phyloP scores from a whole-genome alignment of 2,797 vertebrate species.

The Passerculus sandwichensis region DNA sequence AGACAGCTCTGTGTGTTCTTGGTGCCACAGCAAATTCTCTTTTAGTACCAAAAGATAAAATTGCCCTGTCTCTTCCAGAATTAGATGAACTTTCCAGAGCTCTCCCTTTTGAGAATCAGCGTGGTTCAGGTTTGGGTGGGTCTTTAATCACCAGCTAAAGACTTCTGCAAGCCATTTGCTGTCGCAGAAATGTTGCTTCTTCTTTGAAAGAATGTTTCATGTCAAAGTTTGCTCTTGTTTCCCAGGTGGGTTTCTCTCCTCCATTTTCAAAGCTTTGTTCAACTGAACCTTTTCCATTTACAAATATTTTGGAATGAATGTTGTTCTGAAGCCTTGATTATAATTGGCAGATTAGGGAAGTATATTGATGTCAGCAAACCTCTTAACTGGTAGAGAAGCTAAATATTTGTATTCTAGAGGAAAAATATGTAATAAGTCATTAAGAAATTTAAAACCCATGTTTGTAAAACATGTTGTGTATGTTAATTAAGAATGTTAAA shows the following conservation, averaged over 20 bases:
- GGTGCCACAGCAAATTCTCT: neutral
- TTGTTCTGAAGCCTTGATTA: neutral
- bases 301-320: neutral
- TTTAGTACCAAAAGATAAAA: neutral
- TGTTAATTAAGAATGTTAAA: neutral
- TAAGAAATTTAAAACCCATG: neutral
- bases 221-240: neutral
- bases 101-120: neutral
- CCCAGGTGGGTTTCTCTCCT: neutral
- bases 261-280: neutral
- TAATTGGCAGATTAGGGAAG: neutral
- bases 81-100: neutral
- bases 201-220: rapidly evolving
- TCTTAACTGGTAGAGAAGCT: neutral
- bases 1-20: rapidly evolving
- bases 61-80: neutral
- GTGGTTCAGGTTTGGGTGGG: neutral
- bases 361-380: neutral
- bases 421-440: neutral
- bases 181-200: neutral
- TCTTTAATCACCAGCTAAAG: neutral
- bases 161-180: neutral
- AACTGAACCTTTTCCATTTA: neutral
- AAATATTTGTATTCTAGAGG: neutral
- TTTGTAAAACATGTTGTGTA: neutral